A percentile compares a stretch with the other conserved stretches of the same genome.
phyloP scores from a whole-genome alignment of 2,113 vertebrate genomes.

The Bungarus multicinctus region DNA sequence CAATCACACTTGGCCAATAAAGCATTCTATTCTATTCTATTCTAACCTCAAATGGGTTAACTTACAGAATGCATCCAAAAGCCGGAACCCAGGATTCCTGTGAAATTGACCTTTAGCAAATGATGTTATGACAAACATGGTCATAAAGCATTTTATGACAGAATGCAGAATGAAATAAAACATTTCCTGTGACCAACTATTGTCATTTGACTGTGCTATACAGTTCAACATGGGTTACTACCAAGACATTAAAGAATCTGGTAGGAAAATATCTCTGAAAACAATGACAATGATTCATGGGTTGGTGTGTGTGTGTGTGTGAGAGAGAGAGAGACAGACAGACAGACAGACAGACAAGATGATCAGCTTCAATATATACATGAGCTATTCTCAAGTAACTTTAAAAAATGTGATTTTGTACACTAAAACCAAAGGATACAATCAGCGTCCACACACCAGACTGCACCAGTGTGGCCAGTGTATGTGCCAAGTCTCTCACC shows the following conservation, averaged over 20 bases:
- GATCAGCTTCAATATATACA: neutral
- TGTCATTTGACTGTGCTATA: neutral
- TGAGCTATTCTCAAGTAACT: neutral
- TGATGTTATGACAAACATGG: neutral
- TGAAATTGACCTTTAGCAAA: neutral
- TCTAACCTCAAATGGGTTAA: neutral
- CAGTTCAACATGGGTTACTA: neutral
- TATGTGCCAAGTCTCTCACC: constrained; percentile 94
- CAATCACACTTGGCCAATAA: too few species aligned
- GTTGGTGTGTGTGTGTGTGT: neutral
- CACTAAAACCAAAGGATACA: constrained; percentile 84
- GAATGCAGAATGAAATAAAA: neutral
- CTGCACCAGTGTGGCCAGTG: constrained; percentile 92
- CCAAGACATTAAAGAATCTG: neutral
- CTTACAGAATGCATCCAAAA: neutral
- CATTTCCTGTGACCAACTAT: neutral
- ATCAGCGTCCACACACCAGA: constrained; percentile 96
- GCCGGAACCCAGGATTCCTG: neutral
- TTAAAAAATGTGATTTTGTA: accelerated
- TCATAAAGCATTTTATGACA: neutral
- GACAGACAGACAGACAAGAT: neutral
- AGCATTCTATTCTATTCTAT: too few species aligned
- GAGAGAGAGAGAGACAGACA: neutral
- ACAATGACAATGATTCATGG: neutral
- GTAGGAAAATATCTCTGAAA: neutral